phyloP scores from a whole-genome alignment of 2,797 vertebrate genomes.

The Austrolebias charrua region DNA sequence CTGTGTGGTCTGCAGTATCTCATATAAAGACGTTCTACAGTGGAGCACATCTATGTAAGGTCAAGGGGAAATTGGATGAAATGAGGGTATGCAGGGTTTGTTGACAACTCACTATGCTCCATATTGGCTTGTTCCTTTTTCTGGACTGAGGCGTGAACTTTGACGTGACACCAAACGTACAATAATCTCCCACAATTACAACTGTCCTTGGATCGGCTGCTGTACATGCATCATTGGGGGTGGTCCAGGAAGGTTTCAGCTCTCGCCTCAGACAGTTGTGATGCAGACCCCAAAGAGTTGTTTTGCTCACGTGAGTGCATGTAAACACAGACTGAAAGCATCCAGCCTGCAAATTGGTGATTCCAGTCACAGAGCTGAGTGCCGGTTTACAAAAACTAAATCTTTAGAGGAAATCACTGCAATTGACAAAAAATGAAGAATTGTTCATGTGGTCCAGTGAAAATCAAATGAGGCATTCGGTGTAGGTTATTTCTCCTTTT shows the following conservation, averaged over 20 bases:
- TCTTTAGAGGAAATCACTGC: slow-evolving; percentile 52
- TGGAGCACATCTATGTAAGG: slow-evolving; percentile 56
- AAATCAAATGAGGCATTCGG: slow-evolving; percentile 27
- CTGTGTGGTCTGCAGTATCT: slow-evolving; percentile 70
- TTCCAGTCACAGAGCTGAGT: slow-evolving; percentile 56
- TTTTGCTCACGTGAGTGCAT: slow-evolving; percentile 65
- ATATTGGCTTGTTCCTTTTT: slow-evolving; percentile 40
- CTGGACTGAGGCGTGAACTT: slow-evolving; percentile 28
- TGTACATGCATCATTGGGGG: slow-evolving; percentile 41
- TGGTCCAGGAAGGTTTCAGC: slow-evolving; percentile 47
- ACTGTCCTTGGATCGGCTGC: slow-evolving; percentile 13
- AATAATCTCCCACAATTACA: slow-evolving; percentile 23
- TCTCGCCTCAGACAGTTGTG: slow-evolving; percentile 41
- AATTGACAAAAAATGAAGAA: slow-evolving; percentile 54
- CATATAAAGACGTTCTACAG: slow-evolving; percentile 70
- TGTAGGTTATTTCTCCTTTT: slow-evolving; percentile 10
- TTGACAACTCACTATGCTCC: slow-evolving; percentile 49
- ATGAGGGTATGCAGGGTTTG: slow-evolving; percentile 44
- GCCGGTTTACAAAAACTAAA: slow-evolving; percentile 54
- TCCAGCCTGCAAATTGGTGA: slow-evolving; percentile 64
- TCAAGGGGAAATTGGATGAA: slow-evolving; percentile 62
- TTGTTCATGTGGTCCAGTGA: slow-evolving; percentile 25
- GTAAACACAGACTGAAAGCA: slow-evolving; percentile 72
- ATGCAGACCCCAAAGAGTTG: slow-evolving; percentile 41
- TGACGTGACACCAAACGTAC: slow-evolving; percentile 16